A percentile compares a stretch with the other conserved stretches of the same genome.
Conservation (phyloP, 2,888 invertebrate genomes). For the Leucozona laternaria region DNA sequence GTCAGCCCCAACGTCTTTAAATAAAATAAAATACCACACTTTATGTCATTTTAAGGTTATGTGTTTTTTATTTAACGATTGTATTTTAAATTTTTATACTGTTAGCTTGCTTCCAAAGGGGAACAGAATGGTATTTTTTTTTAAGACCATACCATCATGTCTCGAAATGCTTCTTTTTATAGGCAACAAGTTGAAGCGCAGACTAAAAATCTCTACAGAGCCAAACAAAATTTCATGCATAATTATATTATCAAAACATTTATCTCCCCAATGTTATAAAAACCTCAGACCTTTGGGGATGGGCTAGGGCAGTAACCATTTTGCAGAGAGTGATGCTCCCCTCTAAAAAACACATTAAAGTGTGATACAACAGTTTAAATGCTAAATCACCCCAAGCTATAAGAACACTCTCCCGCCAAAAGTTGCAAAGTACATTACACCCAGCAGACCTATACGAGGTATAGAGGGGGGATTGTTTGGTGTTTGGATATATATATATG, state of each 20-base stretch:
- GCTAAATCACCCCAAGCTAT: conserved; percentile 68
- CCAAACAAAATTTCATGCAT: conserved; percentile 67
- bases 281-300: conserved; percentile 63
- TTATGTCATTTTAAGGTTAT: conserved; percentile 68
- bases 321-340: conserved; percentile 31
- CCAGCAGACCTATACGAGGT: background rate
- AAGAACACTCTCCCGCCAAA: conserved; percentile 53
- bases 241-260: conserved; percentile 76
- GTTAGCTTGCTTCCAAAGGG: conserved; percentile 22
- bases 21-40: conserved; percentile 55
- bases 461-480: conserved; percentile 29
- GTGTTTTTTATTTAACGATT: conserved; percentile 61
- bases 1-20: conserved; percentile 53
- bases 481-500: conserved; percentile 1
- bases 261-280: conserved; percentile 68
- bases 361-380: conserved; percentile 76
- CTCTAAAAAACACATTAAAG: conserved; percentile 72
- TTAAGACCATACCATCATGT: conserved; percentile 36
- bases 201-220: conserved; percentile 30
- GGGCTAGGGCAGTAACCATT: conserved; percentile 50
- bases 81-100: conserved; percentile 59
- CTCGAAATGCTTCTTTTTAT: conserved; percentile 27
- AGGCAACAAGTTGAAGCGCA: conserved; percentile 69
- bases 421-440: conserved; percentile 66
- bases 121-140: conserved; percentile 11